Evolutionary conservation across 2,113 vertebrate species (phyloP).

Genomic region (Mus spicilegus): DNA sequence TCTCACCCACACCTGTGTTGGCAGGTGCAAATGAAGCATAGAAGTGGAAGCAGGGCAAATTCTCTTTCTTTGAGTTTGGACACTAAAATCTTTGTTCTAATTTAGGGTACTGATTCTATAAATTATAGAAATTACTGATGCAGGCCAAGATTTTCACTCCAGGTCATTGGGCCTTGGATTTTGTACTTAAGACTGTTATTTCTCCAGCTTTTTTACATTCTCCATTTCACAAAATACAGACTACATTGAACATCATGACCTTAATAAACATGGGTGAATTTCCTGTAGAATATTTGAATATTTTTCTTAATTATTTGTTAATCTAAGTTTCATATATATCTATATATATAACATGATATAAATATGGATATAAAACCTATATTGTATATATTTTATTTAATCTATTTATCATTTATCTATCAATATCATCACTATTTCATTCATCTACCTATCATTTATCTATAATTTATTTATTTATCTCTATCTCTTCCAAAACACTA

Average conservation of each 20-base stretch:
- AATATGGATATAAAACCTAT: not conserved
- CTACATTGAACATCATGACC: not conserved
- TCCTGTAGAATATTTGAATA: not conserved
- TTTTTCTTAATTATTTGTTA: not conserved
- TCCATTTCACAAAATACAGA: not conserved
- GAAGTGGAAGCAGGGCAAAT: accelerated
- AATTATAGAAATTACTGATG: no score
- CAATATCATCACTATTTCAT: not conserved
- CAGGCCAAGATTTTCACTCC: not conserved
- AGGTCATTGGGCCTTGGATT: not conserved
- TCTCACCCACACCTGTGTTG: accelerated
- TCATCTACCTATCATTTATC: not conserved
- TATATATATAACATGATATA: not conserved
- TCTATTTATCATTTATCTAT: not conserved
- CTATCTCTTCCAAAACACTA: not conserved
- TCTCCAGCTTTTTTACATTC: accelerated
- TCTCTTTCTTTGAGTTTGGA: not conserved
- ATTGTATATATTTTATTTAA: not conserved
- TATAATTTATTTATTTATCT: not conserved
- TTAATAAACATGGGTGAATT: not conserved
- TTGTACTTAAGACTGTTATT: not conserved
- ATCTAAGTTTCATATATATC: not conserved
- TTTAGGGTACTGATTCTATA: not conserved
- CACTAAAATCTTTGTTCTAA: no score
- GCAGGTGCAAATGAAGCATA: not conserved